Base-by-base conservation (phyloP, 2,797 vertebrate genomes). In the Epinephelus coioides region DNA sequence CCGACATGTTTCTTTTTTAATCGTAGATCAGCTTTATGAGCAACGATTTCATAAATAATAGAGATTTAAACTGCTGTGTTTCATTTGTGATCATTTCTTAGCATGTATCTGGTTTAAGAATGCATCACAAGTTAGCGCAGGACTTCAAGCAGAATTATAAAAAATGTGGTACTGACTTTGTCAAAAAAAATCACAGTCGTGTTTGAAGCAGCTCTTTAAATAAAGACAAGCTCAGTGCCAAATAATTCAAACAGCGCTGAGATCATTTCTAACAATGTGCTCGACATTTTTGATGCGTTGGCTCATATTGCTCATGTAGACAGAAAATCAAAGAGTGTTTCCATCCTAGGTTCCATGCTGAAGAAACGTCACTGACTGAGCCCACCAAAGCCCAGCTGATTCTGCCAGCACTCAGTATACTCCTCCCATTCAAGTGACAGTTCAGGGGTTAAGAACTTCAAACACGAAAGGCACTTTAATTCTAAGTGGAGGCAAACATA, bases 401-500 rank as follows among this genome's bases (percentile, higher is more conserved):
- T 76, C 53, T 70, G 59, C 49, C 25, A 38, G 64, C 17, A 17
- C 21, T 46, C 66, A 18, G 11, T n/a, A 68, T 51, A 27, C n/a
- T 15, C 2, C 47, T 40, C 15, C 21, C 34, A 59, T 55, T 65
- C 8, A 65, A 49, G 38, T 54, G 23, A 73, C 23, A 51, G 27
- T 68, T 55, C 6, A 54, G n/a, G 25, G 43, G 30, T 75, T 30
- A 60, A 21, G 50, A 65, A 66, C 14, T 68, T 57, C 2, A 71
- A 81, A 72, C 21, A 56, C 19, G n/a, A 63, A 51, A 77, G 34
- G 8, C 0, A 18, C 68, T 81, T 73, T 61, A 17, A 67, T 68
- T 72, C 30, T 55, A 23, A 69, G 47, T 30, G 30, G 21, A 72
- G 71, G 64, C 43, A 73, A 53, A 65, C 43, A 83, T 47, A 44